Percentiles rank a stretch among this genome's conserved stretches.
Evolutionary conservation across 2,888 invertebrate genomes (phyloP).

Genomic region (Drosophila eohydei): DNA sequence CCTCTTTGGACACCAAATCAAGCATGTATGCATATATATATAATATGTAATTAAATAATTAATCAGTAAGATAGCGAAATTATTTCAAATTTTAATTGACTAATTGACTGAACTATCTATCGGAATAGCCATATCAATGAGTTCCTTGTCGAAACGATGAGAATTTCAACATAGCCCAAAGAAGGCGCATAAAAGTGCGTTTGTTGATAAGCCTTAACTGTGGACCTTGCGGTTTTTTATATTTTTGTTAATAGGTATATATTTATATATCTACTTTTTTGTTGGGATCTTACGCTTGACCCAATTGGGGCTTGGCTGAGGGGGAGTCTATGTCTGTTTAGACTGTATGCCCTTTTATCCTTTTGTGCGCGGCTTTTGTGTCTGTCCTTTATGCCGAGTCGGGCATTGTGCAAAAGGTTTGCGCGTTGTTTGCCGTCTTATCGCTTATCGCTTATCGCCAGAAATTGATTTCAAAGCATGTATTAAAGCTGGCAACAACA

Average conservation of each 20-base stretch:
- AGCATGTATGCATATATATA: not conserved
- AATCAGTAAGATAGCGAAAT: not conserved
- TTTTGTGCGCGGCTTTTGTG: slow-evolving; percentile 39
- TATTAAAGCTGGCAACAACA: slow-evolving; percentile 26
- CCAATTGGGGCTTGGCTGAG: not conserved
- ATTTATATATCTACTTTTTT: not conserved
- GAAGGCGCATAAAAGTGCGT: not conserved
- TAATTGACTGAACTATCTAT: not conserved
- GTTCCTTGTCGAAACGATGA: not conserved
- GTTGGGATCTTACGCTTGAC: slow-evolving; percentile 30
- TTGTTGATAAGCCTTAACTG: slow-evolving; percentile 24
- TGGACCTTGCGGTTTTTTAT: slow-evolving; percentile 17
- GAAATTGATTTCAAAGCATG: slow-evolving; percentile 73
- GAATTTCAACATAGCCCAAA: not conserved
- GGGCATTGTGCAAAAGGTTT: slow-evolving; percentile 44
- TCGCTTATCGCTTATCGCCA: slow-evolving; percentile 64
- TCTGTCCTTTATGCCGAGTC: slow-evolving; percentile 24
- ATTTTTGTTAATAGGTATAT: slow-evolving; percentile 6
- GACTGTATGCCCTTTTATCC: slow-evolving; percentile 31
- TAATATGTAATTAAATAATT: not conserved
- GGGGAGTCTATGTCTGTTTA: slow-evolving; percentile 3
- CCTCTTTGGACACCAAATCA: slow-evolving; percentile 6
- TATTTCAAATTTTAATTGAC: not conserved
- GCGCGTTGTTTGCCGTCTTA: slow-evolving; percentile 45
- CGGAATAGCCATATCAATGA: not conserved